Evolutionary conservation across 2,888 invertebrate species (phyloP), one percentile per base, ranked within the genome.

Genomic region (Xylocampa areola): DNA sequence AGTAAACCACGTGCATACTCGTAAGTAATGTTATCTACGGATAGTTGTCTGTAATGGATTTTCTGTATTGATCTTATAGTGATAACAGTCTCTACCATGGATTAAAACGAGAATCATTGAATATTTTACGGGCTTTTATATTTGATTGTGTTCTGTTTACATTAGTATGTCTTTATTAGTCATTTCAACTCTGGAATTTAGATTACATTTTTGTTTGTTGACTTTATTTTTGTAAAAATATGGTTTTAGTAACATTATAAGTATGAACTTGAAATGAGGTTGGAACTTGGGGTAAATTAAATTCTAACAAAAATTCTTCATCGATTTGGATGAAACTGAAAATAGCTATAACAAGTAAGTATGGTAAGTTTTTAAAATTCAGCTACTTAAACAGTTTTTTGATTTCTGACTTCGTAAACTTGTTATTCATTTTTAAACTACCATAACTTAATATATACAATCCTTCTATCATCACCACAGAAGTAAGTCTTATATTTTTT

Each of bases 131-230:
- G 44, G 35, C 27, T 63, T 63, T 69, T 62, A 62, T 63, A 68
- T 68, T 63, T 51, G 59, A 55, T 68, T 68, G 68, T 59, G 35
- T 23, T 63, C 40, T 63, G 43, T 73, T 73, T 66, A 73, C 51
- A 48, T 62, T 41, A 62, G 36, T 64, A 73, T 67, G 73, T 62
- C 73, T 73, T 67, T 73, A 73, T 73, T 73, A 70, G 59, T 63
- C 48, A 63, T 70, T 63, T 73, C 7, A 41, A 35, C 39, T 50
- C 11, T 49, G 59, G 73, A 73, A 70, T 73, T 70, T 65, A 60
- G 53, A 70, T 73, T 67, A 69, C 39, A 63, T 60, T 8, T 54
- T 37, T 30, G 19, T 58, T 45, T 45, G 33, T 49, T 50, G 41
- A 39, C 21, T 53, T 51, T 57, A 49, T 27, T 37, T 47, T 43